Conservation (phyloP, 2,113 vertebrate genomes). For the Amblyornis subalaris region DNA sequence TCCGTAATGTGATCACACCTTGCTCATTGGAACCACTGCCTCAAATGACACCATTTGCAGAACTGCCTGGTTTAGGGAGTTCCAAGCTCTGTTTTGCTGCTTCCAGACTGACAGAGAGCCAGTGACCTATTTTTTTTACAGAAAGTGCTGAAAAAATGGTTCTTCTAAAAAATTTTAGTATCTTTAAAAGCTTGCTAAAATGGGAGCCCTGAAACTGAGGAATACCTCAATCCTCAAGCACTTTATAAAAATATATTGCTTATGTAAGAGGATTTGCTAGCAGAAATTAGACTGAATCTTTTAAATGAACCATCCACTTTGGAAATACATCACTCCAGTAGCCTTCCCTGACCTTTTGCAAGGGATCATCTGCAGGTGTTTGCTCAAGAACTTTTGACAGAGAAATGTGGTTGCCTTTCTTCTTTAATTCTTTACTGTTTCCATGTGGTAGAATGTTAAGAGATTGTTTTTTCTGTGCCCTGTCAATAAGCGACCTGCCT, state of each 20-base stretch:
- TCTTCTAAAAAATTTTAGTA: background rate
- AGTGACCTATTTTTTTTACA: background rate
- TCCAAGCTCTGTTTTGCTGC: background rate
- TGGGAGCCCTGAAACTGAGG: background rate
- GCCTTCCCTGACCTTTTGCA: background rate
- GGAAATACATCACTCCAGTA: background rate
- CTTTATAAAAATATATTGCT: background rate
- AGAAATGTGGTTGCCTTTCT: background rate
- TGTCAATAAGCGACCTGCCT: constrained; percentile 29
- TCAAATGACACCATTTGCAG: background rate
- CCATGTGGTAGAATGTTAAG: background rate
- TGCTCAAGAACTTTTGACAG: background rate
- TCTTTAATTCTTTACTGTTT: background rate
- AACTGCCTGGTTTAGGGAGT: background rate
- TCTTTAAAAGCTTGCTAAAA: background rate
- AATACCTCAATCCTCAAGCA: background rate
- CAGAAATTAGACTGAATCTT: background rate
- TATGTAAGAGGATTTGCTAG: background rate
- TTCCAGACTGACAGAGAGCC: background rate
- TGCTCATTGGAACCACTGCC: rapidly evolving
- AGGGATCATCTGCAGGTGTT: background rate
- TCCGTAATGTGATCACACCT: background rate
- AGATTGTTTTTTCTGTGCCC: constrained; percentile 24
- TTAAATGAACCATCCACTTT: background rate
- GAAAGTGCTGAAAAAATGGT: background rate